Evolutionary conservation across 2,888 invertebrate species (phyloP).

Genomic region (Mantis religiosa): DNA sequence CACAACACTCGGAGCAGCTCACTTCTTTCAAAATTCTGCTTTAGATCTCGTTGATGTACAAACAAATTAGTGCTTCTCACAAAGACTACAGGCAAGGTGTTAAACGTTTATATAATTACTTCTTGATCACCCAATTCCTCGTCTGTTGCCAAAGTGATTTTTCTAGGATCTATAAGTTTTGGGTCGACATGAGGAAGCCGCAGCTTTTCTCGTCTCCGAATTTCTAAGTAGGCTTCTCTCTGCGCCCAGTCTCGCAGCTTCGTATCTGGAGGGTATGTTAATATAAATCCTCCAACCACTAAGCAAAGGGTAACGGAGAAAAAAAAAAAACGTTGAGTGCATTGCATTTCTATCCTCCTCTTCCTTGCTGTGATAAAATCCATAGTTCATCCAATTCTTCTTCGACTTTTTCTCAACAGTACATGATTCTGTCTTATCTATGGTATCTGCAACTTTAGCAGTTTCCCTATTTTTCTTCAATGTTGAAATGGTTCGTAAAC

Average conservation of each 20-base stretch:
- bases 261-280: conserved; percentile 73
- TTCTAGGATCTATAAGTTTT: conserved; percentile 70
- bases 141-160: conserved; percentile 76
- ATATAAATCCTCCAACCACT: conserved; percentile 60
- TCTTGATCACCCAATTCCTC: conserved; percentile 80
- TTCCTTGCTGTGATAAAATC: conserved; percentile 65
- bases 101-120: conserved; percentile 69
- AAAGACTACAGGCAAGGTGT: neutral
- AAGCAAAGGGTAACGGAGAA: conserved; percentile 64
- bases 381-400: conserved; percentile 82
- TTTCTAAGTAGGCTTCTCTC: conserved; percentile 84
- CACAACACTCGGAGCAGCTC: neutral
- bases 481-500: conserved; percentile 43
- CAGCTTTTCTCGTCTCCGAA: conserved; percentile 77
- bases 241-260: conserved; percentile 78
- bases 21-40: neutral
- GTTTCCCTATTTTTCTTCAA: conserved; percentile 65
- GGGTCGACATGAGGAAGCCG: conserved; percentile 78
- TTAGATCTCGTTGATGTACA: neutral
- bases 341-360: conserved; percentile 64
- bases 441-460: conserved; percentile 45
- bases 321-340: conserved; percentile 69
- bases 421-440: conserved; percentile 61
- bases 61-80: neutral
- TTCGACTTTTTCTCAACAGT: conserved; percentile 44